Evolutionary conservation across 2,797 vertebrate genomes (phyloP), one percentile per base, ranked within the genome.

Genomic region (Scomberomorus guttatus): DNA sequence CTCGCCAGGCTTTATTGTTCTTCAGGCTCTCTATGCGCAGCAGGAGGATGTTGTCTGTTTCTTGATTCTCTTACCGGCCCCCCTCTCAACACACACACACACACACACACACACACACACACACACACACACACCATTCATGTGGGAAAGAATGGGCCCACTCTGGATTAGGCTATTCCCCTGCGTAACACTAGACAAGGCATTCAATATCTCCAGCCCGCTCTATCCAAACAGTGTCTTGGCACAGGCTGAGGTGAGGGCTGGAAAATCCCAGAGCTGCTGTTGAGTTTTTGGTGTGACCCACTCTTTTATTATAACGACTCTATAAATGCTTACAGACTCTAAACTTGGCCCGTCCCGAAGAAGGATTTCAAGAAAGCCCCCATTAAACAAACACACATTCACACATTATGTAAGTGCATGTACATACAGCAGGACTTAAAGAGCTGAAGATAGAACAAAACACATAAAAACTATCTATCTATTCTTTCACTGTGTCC

Each of bases 161-260:
- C 94, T 95, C 95, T 95, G 95, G 94, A 94, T 94, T 87, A 93
- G 91, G 94, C 96, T 95, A 93, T 96, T 95, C 92, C 91, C 87
- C 86, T 81, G 84, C 67, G 95, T 96, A 96, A 96, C 94, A 91
- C 95, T 94, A 96, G 93, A 94, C 93, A 83, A 83, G 88, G 90
- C 92, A 90, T 94, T 95, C 92, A 94, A 95, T 96, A 94, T 93
- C 94, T 92, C 89, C 89, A 90, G 88, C 88, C 89, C 92, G 93
- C 91, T 93, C 89, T 82, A 68, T 91, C 91, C 90, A 94, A 92
- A 91, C 88, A 92, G 78, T 87, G 88, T 88, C 94, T 95, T 94
- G 90, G 91, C 92, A 90, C 65, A 77, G 72, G n/a, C 72, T 37
- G 68, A 85, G 86, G 55, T 58, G 77, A 79, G 90, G 75, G 69